Percentiles rank a stretch among this genome's conserved stretches.
phyloP scores from a whole-genome alignment of 2,113 vertebrate species.

The Sula dactylatra region DNA sequence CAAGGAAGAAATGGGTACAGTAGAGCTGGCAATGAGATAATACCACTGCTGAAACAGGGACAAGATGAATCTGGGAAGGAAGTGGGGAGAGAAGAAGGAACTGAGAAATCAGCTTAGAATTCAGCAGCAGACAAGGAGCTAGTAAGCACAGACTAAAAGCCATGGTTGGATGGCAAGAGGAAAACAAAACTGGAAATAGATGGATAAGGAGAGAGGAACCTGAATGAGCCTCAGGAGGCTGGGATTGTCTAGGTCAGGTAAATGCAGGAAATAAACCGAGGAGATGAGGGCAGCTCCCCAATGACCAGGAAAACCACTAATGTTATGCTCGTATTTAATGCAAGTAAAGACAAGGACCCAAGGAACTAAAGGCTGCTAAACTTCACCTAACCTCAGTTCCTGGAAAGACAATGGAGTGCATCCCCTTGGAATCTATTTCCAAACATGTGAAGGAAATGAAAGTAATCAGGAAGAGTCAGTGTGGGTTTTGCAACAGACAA shows the following conservation, averaged over 20 bases:
- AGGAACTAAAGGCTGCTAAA: neutral
- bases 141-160: neutral
- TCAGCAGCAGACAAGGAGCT: neutral
- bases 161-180: fast-evolving
- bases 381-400: neutral
- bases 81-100: fast-evolving
- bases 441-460: neutral
- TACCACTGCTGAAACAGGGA: neutral
- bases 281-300: neutral
- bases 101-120: neutral
- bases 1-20: neutral
- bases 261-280: neutral
- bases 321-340: neutral
- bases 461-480: neutral
- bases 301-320: neutral
- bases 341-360: neutral
- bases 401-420: neutral
- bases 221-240: fast-evolving
- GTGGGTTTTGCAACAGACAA: neutral
- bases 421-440: neutral
- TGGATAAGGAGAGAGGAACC: neutral
- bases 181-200: neutral
- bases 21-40: neutral
- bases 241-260: neutral
- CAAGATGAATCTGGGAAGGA: neutral